Evolutionary conservation across 2,888 invertebrate genomes (phyloP), one percentile per base, ranked within the genome.

Genomic region (Colostygia pectinataria): DNA sequence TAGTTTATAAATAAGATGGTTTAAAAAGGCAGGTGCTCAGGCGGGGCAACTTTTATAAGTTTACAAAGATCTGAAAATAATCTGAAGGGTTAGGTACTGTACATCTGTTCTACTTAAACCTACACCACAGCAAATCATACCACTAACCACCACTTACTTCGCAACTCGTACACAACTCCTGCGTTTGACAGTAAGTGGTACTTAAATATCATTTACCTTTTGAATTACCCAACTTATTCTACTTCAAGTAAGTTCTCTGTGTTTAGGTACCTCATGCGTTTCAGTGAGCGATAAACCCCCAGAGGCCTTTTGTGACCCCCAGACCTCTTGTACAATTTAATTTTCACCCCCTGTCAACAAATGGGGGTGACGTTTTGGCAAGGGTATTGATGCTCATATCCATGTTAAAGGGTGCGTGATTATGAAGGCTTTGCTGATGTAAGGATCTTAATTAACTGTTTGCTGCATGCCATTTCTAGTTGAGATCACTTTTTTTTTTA

Each of bases 331-430:
- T 34, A 51, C 57, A 60, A 71, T 72, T 68, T 59, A 63, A 69
- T 67, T 66, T 63, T 60, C 62, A 60, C 34, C 57, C 59, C 58
- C 49, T 48, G 57, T 65, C 59, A 55, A 59, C 54, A 47, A 59
- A 58, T 44, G 54, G 55, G 53, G 34, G 54, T 54, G 59, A 68
- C 67, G 58, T 67, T 65, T 55, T 58, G 59, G 57, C 52, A 51
- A 43, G 60, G 53, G 63, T 61, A 53, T 47, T 48, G 49, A 51
- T 59, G 52, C 55, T 58, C 50, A 59, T 46, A 45, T 50, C 46
- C 42, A 27, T 39, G 25, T 31, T 34, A 36, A 28, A 27, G 50
- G 34, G 36, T 33, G 8, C 14, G 14, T 31, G 44, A 31, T 40
- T 33, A 43, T 33, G 13, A 38, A 45, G 31, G 38, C 15, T 44